Evolutionary conservation across 2,797 vertebrate species (phyloP), one percentile per base, ranked within the genome.

Genomic region (Microctenopoma lineatum): DNA sequence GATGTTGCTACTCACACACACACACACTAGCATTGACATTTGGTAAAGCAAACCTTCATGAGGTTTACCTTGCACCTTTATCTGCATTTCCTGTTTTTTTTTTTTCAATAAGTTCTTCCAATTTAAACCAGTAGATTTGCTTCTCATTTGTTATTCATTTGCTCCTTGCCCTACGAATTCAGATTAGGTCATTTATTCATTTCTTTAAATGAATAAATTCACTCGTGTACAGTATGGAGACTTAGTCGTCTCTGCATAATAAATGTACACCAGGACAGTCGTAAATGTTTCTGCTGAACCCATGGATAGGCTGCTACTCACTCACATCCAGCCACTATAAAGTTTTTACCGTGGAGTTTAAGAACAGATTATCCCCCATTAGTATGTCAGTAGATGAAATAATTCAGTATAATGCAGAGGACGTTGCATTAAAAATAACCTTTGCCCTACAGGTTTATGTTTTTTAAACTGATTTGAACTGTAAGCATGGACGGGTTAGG

Each of bases 381-480:
- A 71, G 26, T 18, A 5, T 63, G 16, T 25, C 34, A 55, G 46
- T 5, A 15, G 48, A 70, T 27, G 4, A 27, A n/a, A 57, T 42
- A 18, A 55, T 60, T 81, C 52, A 70, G 14, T 4, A 26, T 44
- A 29, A 58, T 41, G 26, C 21, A 16, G 39, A 14, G n/a, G 50
- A 36, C 25, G 27, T 54, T 48, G 42, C 68, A 48, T 76, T 68
- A 63, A 66, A 80, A 66, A 75, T 47, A 75, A 80, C 53, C 62
- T 69, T 66, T 63, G 42, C 48, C 60, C 60, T 7, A 2, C 8
- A 48, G 75, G 25, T 72, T 76, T 59, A 38, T 25, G 15, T 81
- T 63, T 50, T 46, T 46, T 36, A 39, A 4, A 61, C 38, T 51
- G 69, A 73, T 52, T 59, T 75, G 46, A 74, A 59, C 71, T 50